Evolutionary conservation across 37 sponge, comb jelly and placozoan genomes (phyloP).

Genomic region (Spongia lamella): DNA sequence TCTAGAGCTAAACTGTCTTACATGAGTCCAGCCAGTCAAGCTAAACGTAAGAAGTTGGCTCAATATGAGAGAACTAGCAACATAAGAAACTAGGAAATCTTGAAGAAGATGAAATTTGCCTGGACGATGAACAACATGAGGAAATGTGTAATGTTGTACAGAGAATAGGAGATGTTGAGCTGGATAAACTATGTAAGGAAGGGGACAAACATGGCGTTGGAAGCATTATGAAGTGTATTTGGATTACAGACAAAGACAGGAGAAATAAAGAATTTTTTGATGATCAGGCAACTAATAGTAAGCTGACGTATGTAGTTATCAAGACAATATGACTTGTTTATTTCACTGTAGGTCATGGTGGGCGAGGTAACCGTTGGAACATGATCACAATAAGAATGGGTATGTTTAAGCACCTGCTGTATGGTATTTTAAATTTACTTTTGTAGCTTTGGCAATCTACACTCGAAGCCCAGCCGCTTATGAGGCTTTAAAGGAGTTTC

Average conservation of each 20-base stretch:
- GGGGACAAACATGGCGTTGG: constrained; percentile 35
- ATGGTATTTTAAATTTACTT: no score
- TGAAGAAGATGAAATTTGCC: constrained; percentile 19
- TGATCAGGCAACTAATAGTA: constrained; percentile 25
- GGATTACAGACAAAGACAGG: constrained; percentile 21
- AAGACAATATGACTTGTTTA: neutral
- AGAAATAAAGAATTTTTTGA: constrained; percentile 31
- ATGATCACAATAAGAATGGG: constrained; percentile 32
- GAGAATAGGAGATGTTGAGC: constrained; percentile 9
- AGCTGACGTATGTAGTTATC: neutral
- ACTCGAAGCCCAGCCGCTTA: constrained; percentile 9
- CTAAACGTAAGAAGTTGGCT: no score
- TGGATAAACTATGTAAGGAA: constrained; percentile 13
- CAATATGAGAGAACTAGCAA: no score
- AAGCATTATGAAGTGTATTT: constrained; percentile 9
- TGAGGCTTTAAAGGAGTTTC: constrained; percentile 9
- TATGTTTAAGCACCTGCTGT: no score
- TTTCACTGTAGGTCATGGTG: constrained; percentile 30
- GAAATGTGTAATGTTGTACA: constrained; percentile 25
- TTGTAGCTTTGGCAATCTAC: constrained; percentile 3
- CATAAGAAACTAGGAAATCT: no score
- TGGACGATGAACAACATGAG: constrained; percentile 37
- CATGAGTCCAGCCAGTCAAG: no score
- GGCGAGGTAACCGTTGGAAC: constrained; percentile 23
- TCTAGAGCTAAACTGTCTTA: no score